Conservation (phyloP, 2,888 invertebrate genomes). For the Ligdia adustata region DNA sequence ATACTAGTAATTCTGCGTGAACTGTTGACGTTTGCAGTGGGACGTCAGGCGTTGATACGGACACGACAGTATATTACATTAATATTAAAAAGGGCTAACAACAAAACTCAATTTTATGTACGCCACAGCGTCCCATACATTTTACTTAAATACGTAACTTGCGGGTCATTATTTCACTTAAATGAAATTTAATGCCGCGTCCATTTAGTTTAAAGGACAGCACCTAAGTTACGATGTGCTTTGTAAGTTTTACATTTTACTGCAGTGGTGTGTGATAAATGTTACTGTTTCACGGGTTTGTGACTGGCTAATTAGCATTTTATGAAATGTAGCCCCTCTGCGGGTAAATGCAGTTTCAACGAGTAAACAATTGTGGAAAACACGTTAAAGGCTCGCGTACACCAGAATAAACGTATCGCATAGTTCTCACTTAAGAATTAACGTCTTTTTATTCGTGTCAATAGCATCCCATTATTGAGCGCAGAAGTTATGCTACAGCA, state of each 20-base stretch:
- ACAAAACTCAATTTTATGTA: slow-evolving; percentile 34
- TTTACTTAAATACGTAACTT: slow-evolving; percentile 36
- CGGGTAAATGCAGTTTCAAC: slow-evolving; percentile 9
- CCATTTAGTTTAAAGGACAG: slow-evolving; percentile 37
- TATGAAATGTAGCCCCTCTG: slow-evolving; percentile 15
- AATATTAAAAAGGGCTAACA: not conserved
- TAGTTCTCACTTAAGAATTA: no score
- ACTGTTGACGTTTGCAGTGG: no score
- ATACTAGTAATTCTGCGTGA: no score
- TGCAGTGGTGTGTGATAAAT: slow-evolving; percentile 22
- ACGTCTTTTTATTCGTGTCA: no score
- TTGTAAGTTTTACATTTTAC: slow-evolving; percentile 25
- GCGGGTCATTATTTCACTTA: slow-evolving; percentile 51
- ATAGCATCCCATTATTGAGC: no score
- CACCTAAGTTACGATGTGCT: slow-evolving; percentile 8
- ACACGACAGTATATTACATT: no score
- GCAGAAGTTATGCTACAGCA: no score
- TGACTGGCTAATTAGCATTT: slow-evolving; percentile 25
- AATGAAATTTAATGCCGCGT: slow-evolving; percentile 56
- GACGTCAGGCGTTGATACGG: no score
- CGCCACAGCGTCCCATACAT: slow-evolving; percentile 42
- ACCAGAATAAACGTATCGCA: no score
- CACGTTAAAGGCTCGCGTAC: no score
- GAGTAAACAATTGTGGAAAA: not conserved
- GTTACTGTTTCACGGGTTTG: slow-evolving; percentile 13